Base-by-base conservation (phyloP, 2,888 invertebrate species). In the Eupithecia vulgata region DNA sequence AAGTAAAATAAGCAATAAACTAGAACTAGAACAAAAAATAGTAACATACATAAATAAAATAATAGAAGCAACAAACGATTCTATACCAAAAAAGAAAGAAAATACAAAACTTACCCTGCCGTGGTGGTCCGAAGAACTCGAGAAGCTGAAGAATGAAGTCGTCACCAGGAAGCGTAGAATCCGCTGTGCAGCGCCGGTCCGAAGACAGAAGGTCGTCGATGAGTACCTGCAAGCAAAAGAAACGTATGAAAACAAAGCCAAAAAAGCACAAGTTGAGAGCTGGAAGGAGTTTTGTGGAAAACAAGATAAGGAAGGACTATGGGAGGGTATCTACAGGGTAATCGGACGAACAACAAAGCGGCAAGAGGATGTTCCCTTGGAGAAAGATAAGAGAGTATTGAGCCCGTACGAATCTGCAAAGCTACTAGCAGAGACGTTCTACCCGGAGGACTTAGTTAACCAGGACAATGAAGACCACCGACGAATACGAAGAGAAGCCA, bases 201-300 rank as follows among this genome's bases (percentile, higher is more conserved):
- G 65, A 4, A 65, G n/a, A 13, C 5, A 8, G 34, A 64, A 64
- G 35, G 64, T 64, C 37, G 35, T 64, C 7, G n/a, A 1, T 7
- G 64, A 64, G 64, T 64, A 64, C 64, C 64, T 64, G 64, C 2
- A 64, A 64, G 35, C 64, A 64, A 64, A 64, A 64, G n/a, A 10
- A 37, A 62, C 25, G 17, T 71, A 62, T 71, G 67, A 67, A 35
- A 40, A 30, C 30, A 30, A 30, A 30, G 30, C n/a, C n/a, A n/a
- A n/a, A n/a, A 30, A 30, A 4, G 79, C 79, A 0, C 74, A 76
- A 15, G 74, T 57, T 0, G 42, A 69, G 0, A 80, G 81, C 45
- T 81, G 81, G 81, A 81, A 75, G 34, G 42, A 45, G 2, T 78
- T 77, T n/a, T 78, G 76, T 25, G 70, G 48, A 12, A 75, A 68